phyloP scores from a whole-genome alignment of 2,797 vertebrate genomes.

The Malurus splendens region DNA sequence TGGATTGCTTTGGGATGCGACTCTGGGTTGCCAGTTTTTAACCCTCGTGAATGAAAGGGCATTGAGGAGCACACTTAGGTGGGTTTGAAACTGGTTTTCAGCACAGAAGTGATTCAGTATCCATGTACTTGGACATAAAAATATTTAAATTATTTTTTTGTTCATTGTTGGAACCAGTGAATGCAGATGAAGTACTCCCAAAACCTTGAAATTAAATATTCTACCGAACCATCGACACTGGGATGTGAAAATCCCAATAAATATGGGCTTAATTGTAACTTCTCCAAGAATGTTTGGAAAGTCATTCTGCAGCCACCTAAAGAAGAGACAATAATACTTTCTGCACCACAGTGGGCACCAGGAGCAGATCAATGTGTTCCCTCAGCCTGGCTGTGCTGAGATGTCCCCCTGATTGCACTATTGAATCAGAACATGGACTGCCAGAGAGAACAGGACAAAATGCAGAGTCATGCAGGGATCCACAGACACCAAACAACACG shows the following conservation, averaged over 20 bases:
- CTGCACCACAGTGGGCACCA: background rate
- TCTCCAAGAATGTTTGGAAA: background rate
- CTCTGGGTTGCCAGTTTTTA: conserved; percentile 6
- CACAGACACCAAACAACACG: background rate
- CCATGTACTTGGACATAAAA: background rate
- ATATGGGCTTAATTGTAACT: background rate
- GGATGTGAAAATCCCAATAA: background rate
- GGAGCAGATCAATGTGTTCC: background rate
- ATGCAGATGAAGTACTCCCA: background rate
- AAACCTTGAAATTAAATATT: background rate
- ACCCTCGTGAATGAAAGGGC: conserved; percentile 21
- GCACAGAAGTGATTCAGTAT: background rate
- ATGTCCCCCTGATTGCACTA: background rate
- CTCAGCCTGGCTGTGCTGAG: background rate
- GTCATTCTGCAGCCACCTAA: background rate
- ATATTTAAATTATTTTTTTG: background rate
- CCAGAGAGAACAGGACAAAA: background rate
- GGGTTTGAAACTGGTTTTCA: background rate
- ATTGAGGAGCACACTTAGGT: background rate
- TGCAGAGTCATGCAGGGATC: background rate
- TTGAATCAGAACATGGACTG: background rate
- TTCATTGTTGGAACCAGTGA: background rate
- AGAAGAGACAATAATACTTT: background rate
- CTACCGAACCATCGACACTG: background rate
- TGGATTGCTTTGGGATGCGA: background rate